phyloP scores from a whole-genome alignment of 2,888 invertebrate genomes.

The Adineta ricciae region DNA sequence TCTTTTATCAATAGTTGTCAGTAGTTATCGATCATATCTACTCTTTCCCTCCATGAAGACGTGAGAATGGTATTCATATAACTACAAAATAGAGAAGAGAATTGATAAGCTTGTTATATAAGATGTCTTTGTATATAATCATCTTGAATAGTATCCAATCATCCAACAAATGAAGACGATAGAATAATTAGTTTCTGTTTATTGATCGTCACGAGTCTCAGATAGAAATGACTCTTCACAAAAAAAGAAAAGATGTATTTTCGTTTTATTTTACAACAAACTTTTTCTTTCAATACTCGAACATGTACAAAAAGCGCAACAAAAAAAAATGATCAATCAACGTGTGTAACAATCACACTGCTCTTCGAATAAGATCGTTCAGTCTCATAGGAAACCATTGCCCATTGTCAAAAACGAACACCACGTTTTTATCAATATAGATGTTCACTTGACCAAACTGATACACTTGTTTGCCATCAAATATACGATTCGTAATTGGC shows the following conservation, averaged over 20 bases:
- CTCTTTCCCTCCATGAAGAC: too few relatives aligned
- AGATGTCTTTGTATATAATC: too few relatives aligned
- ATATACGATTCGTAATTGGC: constrained; percentile 70
- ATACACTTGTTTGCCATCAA: constrained; percentile 76
- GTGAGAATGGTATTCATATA: not conserved
- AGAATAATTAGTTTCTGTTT: not conserved
- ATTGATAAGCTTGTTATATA: too few relatives aligned
- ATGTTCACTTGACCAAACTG: constrained; percentile 68
- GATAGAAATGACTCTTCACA: too few relatives aligned
- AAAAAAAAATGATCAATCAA: not conserved
- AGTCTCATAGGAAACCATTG: constrained; percentile 61
- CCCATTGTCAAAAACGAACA: constrained; percentile 62
- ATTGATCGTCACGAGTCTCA: too few relatives aligned
- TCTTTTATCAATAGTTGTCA: not conserved
- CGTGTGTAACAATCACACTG: constrained; percentile 27
- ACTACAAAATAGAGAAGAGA: not conserved
- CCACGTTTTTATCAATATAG: constrained; percentile 71
- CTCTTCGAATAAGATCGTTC: constrained; percentile 56
- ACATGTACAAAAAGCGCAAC: not conserved
- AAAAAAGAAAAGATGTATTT: too few relatives aligned
- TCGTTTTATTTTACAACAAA: too few relatives aligned
- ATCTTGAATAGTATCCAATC: too few relatives aligned
- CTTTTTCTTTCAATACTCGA: not conserved
- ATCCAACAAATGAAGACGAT: too few relatives aligned
- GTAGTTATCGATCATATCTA: not conserved